These are phyloP conservation scores for Aphis craccivora DNA, from an alignment of 1,140 invertebrate species.

Conservation along the genomic window DNA sequence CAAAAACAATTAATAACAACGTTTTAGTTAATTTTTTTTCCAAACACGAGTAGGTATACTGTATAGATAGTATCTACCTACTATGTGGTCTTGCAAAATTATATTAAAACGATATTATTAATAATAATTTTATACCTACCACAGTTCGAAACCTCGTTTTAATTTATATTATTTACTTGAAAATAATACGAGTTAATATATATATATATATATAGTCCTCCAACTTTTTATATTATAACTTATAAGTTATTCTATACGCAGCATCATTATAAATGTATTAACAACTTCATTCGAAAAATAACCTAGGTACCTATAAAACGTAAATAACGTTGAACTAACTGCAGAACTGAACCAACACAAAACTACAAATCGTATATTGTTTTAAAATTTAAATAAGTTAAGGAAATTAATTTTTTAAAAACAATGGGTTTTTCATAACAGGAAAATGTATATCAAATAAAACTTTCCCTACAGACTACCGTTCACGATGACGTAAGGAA, in stretches of 20 bases:
- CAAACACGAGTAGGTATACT: background rate
- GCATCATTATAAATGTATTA: background rate
- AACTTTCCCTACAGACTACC: constrained; percentile 26
- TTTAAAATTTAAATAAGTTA: background rate
- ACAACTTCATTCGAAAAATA: background rate
- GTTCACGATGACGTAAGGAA: background rate
- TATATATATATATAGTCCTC: background rate
- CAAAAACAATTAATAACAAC: background rate
- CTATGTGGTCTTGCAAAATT: background rate
- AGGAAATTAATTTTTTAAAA: background rate
- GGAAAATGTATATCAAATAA: constrained; percentile 18
- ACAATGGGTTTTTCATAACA: constrained; percentile 22
- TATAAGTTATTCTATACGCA: background rate
- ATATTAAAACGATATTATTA: background rate
- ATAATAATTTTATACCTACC: background rate
- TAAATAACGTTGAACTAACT: background rate
- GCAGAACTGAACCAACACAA: background rate
- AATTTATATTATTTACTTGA: background rate
- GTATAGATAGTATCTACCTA: background rate
- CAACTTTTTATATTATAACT: background rate
- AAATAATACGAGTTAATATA: background rate
- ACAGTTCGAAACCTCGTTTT: background rate
- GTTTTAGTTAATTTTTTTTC: background rate
- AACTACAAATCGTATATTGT: background rate
- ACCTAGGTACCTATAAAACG: background rate